phyloP scores from a whole-genome alignment of 35 echinoderm and acorn worm species.

The Stichopus chloronotus region DNA sequence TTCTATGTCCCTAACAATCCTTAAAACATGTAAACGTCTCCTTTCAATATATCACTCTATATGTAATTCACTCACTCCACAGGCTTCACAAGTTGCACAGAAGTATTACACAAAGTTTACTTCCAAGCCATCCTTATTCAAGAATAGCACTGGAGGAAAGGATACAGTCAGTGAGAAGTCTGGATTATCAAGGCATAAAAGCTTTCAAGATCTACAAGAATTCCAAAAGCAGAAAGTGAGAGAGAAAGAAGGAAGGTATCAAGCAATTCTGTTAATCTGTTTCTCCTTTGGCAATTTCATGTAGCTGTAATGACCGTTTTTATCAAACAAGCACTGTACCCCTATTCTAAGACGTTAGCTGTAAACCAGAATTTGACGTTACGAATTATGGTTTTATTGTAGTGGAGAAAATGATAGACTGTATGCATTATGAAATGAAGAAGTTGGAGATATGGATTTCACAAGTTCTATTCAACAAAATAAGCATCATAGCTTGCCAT shows the following conservation, averaged over 20 bases:
- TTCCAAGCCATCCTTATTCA: conserved; percentile 37
- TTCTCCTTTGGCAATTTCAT: neutral
- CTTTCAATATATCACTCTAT: no score
- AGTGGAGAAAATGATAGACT: neutral
- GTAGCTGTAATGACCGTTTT: neutral
- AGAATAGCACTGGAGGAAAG: neutral
- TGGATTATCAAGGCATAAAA: conserved; percentile 41
- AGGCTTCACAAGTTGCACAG: conserved; percentile 52
- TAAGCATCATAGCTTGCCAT: no score
- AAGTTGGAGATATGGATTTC: no score
- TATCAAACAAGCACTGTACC: neutral
- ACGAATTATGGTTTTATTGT: neutral
- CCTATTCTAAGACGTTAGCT: neutral
- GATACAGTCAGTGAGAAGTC: conserved; percentile 40
- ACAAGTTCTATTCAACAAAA: no score
- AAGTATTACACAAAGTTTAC: conserved; percentile 45
- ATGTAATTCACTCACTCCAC: neutral
- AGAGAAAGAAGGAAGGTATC: conserved; percentile 55
- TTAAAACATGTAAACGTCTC: no score
- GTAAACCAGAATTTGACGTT: neutral
- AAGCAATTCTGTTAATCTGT: neutral
- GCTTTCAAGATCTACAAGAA: conserved; percentile 59
- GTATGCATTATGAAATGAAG: no score
- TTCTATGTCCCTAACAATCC: no score
- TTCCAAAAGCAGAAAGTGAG: conserved; percentile 38